Percentiles rank a stretch among this genome's conserved stretches.
These are phyloP conservation scores for Mus spicilegus DNA, from an alignment of 2,113 vertebrate genomes.

Conservation along the genomic window DNA sequence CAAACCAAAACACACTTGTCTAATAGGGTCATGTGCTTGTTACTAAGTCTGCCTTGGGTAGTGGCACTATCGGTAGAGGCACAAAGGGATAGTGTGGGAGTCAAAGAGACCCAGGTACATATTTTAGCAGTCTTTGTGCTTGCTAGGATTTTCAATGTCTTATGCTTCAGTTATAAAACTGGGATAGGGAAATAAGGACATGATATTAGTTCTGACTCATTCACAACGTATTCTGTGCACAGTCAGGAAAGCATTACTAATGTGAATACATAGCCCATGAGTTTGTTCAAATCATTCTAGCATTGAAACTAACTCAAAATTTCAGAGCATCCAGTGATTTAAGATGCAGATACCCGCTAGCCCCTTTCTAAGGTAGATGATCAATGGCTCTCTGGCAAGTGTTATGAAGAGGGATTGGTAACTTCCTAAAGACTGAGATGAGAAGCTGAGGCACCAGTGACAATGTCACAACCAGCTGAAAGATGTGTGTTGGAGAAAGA, in stretches of 20 bases:
- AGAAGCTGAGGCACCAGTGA: not conserved
- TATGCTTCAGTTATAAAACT: not conserved
- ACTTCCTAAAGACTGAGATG: constrained; percentile 30
- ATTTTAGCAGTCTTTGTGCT: not conserved
- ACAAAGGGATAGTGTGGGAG: not conserved
- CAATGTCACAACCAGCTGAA: not conserved
- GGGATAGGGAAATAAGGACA: not conserved
- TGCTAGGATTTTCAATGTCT: not conserved
- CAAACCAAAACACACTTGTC: not conserved
- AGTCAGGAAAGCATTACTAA: not conserved
- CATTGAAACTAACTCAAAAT: not conserved
- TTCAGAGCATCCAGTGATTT: constrained; percentile 9
- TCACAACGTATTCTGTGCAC: not conserved
- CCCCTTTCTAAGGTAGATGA: not conserved
- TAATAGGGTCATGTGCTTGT: not conserved
- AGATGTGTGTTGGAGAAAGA: not conserved
- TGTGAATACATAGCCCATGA: not conserved
- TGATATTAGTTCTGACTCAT: not conserved
- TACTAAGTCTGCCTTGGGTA: not conserved
- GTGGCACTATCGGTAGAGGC: not conserved
- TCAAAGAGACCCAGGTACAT: not conserved
- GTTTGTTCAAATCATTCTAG: not conserved
- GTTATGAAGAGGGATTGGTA: not conserved
- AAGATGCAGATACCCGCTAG: not conserved
- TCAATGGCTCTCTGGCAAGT: constrained; percentile 49